Evolutionary conservation across 2,797 vertebrate species (phyloP).

Genomic region (Gallinago stenura): DNA sequence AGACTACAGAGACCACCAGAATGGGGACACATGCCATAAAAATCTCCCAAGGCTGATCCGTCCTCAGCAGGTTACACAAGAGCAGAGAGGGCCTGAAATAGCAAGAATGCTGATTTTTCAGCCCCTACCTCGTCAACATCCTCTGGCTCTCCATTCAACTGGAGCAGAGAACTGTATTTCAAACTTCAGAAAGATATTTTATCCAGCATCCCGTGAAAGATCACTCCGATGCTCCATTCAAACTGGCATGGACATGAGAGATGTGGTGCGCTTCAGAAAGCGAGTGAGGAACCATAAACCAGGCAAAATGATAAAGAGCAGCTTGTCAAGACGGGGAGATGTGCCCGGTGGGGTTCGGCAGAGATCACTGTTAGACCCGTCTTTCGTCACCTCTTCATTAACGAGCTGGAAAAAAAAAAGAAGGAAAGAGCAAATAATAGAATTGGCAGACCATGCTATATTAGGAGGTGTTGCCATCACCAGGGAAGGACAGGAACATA

Average conservation of each 20-base stretch:
- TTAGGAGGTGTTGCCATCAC: conserved; percentile 37
- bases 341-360: not conserved
- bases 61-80: not conserved
- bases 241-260: not conserved
- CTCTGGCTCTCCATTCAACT: not conserved
- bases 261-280: not conserved
- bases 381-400: conserved; percentile 47
- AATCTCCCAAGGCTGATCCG: not conserved
- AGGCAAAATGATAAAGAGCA: conserved; percentile 31
- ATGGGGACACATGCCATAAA: accelerated
- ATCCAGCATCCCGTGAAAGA: not conserved
- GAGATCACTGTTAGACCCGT: not conserved
- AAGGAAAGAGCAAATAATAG: conserved; percentile 33
- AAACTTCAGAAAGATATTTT: not conserved
- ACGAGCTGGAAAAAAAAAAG: conserved; percentile 39
- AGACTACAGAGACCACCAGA: not conserved
- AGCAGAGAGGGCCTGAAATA: not conserved
- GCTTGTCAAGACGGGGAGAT: not conserved
- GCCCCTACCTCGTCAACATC: not conserved
- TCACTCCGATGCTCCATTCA: not conserved
- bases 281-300: conserved; percentile 5
- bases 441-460: not conserved
- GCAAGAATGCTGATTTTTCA: not conserved
- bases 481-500: conserved; percentile 48
- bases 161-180: not conserved